Percentiles rank a stretch among this genome's conserved stretches.
phyloP scores from a whole-genome alignment of 1,140 invertebrate species.

The Delia radicum region DNA sequence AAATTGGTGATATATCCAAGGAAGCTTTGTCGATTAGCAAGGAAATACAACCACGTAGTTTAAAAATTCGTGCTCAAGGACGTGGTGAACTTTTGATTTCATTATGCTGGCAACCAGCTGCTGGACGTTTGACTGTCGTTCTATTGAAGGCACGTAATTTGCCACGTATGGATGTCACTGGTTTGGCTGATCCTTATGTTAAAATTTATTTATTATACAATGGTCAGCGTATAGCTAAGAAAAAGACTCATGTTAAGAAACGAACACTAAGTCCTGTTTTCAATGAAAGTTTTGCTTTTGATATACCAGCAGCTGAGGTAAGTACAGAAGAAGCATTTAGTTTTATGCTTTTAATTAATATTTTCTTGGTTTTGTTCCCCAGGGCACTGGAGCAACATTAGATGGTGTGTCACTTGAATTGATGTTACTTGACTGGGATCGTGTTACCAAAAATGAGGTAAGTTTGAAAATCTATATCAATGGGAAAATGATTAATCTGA shows the following conservation, averaged over 20 bases:
- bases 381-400: conserved; percentile 72
- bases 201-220: conserved; percentile 97
- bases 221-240: conserved; percentile 96
- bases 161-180: conserved; percentile 94
- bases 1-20: conserved; percentile 76
- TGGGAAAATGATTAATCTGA: too few species aligned
- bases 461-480: too few species aligned
- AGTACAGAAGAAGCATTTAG: conserved; percentile 23
- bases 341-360: not conserved
- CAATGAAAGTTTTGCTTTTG: conserved; percentile 94
- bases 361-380: conserved; percentile 29
- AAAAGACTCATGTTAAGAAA: conserved; percentile 99
- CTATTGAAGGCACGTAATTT: conserved; percentile 90
- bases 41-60: conserved; percentile 82
- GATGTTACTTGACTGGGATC: conserved; percentile 92
- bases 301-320: conserved; percentile 67
- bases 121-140: conserved; percentile 84
- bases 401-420: conserved; percentile 91
- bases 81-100: conserved; percentile 89
- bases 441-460: conserved; percentile 97
- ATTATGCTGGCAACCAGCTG: conserved; percentile 91
- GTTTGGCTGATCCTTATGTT: conserved; percentile 90
- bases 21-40: conserved; percentile 74
- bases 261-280: conserved; percentile 96
- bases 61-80: conserved; percentile 86